Percentiles rank a stretch among this genome's conserved stretches.
Evolutionary conservation across 2,113 vertebrate genomes (phyloP).

Genomic region (Prietella phreatophila): DNA sequence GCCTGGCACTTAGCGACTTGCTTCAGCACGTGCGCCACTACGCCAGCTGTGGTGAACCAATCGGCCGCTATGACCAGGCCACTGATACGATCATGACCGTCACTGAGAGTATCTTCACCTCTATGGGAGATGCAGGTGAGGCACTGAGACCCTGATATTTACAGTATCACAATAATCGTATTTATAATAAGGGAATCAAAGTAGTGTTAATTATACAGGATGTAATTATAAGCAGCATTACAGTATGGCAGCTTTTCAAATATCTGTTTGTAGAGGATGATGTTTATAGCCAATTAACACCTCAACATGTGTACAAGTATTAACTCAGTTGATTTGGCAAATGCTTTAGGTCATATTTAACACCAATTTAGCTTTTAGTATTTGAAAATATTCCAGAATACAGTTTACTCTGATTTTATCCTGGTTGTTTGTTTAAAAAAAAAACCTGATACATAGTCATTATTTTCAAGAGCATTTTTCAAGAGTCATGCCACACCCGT

Average conservation of each 20-base stretch:
- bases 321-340: neutral
- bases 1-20: conserved; percentile 91
- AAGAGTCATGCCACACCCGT: neutral
- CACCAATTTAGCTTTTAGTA: neutral
- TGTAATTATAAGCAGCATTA: neutral
- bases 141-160: neutral
- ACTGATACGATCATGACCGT: conserved; percentile 99
- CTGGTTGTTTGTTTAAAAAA: neutral
- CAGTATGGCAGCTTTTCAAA: neutral
- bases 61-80: conserved; percentile 97
- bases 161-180: neutral
- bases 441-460: neutral
- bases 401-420: neutral
- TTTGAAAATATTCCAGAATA: neutral
- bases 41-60: conserved; percentile 92
- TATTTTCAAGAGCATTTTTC: neutral
- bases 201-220: neutral
- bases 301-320: neutral
- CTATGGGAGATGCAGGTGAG: conserved; percentile 99
- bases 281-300: neutral
- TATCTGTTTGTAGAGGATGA: neutral
- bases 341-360: neutral
- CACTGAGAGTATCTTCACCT: conserved; percentile 98
- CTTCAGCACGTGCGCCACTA: conserved; percentile 96
- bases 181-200: neutral